Evolutionary conservation across 2,888 invertebrate genomes (phyloP), one percentile per base, ranked within the genome.

Genomic region (Drosophila testacea): DNA sequence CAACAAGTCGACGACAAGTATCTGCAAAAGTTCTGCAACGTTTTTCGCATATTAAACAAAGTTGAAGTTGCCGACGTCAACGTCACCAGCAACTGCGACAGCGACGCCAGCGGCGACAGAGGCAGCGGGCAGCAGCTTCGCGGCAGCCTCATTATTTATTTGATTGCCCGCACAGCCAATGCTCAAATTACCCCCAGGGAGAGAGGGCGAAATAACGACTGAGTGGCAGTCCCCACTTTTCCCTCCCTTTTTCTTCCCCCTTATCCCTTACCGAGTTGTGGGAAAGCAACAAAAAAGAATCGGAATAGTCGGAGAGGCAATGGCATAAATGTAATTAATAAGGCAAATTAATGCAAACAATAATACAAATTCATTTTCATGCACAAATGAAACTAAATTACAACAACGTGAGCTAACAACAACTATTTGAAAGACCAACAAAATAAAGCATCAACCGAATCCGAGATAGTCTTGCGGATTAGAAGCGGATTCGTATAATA

Each of bases 261-360:
- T 16, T 34, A 4, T 32, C 11, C 11, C 13, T 39, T 3, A 0
- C 22, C 0, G 1, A 11, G 5, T 39, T 22, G 11, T 36, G 36
- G 48, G 42, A n/a, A 9, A 48, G 13, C 11, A 13, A 36, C 42
- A 51, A 48, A 57, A 64, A 67, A 65, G 73, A 65, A 76, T 63
- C 69, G 72, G 72, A 83, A 81, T 77, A 79, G 83, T 73, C 73
- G 56, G 55, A 70, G 73, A 54, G 48, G 65, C 73, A 73, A 60
- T 60, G 69, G 75, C 79, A 86, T 82, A 84, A 87, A 83, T 81
- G 89, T 86, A 88, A 87, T 89, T 87, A 87, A 88, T 87, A 88
- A 88, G 84, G 84, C 87, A 88, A 86, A 87, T 87, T 87, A 86
- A 86, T 82, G 88, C 86, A 88, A 88, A 86, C 88, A 88, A 86